Base-by-base conservation (phyloP, 2,888 invertebrate species). In the Eupithecia tripunctaria region DNA sequence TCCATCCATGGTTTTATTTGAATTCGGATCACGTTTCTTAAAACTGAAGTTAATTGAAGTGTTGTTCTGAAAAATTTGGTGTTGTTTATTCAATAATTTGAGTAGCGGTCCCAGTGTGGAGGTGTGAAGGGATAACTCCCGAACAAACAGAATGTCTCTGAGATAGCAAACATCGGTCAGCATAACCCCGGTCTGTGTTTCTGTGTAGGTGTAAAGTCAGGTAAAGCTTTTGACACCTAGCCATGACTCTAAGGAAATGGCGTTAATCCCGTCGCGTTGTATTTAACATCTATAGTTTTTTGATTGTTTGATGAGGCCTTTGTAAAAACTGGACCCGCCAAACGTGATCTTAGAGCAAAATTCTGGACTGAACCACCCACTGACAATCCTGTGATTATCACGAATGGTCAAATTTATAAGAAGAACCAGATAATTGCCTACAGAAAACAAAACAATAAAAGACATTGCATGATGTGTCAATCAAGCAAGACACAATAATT, bases 191-290 rank as follows among this genome's bases (percentile, higher is more conserved):
- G 82, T 81, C 79, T 81, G 62, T 62, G 65, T 73, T 74, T 60
- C 71, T 78, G 91, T 85, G 93, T 93, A 89, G 93, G 92, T 89
- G 93, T 89, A 82, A 84, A 82, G 88, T 86, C 94, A 93, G 94
- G 94, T 94, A 94, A 93, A 90, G 89, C 94, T 94, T 94, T 94
- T 94, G 93, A 93, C 94, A 94, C 94, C 94, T 94, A 91, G 86
- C 88, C 83, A 84, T 82, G 84, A 82, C 86, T 75, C 83, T 82
- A 84, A 84, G 82, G 82, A 82, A 85, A 84, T 84, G 86, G 93
- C 89, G 94, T 93, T 90, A 92, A 91, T 89, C 87, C 91, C 88
- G 84, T 88, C 93, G 90, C 91, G 84, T 89, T 88, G 85, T 90
- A 88, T 91, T 94, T 94, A 92, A 88, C 92, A 82, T 84, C 82